Base-by-base conservation (phyloP, 2,797 vertebrate species). In the Oreochromis mossambicus region DNA sequence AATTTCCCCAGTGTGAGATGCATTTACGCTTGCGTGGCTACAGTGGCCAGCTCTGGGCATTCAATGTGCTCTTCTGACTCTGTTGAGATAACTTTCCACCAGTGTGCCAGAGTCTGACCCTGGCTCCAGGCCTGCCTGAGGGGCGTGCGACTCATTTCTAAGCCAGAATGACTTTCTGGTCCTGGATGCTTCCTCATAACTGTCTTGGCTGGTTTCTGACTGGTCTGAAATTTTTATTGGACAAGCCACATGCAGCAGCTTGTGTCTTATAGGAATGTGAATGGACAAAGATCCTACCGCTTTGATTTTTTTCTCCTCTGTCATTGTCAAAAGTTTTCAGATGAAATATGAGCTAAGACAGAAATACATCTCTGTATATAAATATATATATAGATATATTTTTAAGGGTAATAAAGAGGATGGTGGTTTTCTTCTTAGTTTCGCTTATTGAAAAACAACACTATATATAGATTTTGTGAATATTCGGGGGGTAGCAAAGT, bases 141-240 rank as follows among this genome's bases (percentile, higher is more conserved):
- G 85, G 89, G 38, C 21, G n/a, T 41, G 56, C 15, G 81, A 81
- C 85, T 90, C 81, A 83, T 92, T 77, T 85, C 82, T 89, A 55
- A 87, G 85, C 84, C 86, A 61, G 83, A 83, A 83, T 86, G 89
- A 86, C 91, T 83, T 86, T 90, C 88, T 86, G 87, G n/a, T 85
- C 84, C 70, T 84, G 84, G 83, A 90, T 75, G 82, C 43, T 63
- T 77, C 21, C 48, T 83, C 63, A 9, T 83, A 58, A 80, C 46
- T 80, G 66, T 79, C 86, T 78, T n/a, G 24, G 73, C 73, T 73
- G 54, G 87, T 85, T 88, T 82, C 55, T 76, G 68, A 83, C 78
- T 70, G 61, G 17, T 84, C 50, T 90, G 77, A 91, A 93, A 83
- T 51, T 85, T 80, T 91, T 58, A 90, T 88, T 68, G 75, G 70